These are phyloP conservation scores for Sebastes reedi DNA, from an alignment of 2,797 vertebrate species.

Conservation along the genomic window DNA sequence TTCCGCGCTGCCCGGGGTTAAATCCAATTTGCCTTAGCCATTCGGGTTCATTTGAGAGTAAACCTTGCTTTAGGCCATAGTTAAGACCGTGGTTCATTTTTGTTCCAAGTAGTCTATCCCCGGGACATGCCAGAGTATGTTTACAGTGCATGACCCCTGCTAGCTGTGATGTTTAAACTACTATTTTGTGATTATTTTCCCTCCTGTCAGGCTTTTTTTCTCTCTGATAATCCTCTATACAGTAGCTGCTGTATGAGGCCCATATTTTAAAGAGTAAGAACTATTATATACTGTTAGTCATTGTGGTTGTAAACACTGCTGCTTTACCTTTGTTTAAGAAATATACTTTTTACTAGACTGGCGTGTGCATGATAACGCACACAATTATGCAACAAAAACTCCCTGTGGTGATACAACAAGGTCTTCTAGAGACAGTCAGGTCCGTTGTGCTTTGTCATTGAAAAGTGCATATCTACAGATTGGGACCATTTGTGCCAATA, in stretches of 20 bases:
- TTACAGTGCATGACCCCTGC: background rate
- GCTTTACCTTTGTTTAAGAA: background rate
- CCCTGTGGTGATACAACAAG: background rate
- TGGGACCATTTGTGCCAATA: too few relatives aligned
- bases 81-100: constrained; percentile 7
- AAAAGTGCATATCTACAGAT: too few relatives aligned
- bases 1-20: constrained; percentile 43
- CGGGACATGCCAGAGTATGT: background rate
- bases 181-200: background rate
- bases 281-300: background rate
- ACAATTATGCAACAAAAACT: background rate
- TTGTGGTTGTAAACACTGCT: background rate
- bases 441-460: background rate
- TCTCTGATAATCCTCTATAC: background rate
- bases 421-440: background rate
- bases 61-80: constrained; percentile 18
- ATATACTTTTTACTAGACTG: background rate
- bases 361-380: background rate
- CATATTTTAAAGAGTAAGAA: background rate
- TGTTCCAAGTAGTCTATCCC: background rate
- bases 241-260: background rate
- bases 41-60: constrained; percentile 23
- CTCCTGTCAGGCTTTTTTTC: background rate
- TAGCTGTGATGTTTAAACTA: background rate
- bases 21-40: constrained; percentile 50